Evolutionary conservation across 2,888 invertebrate genomes (phyloP), one percentile per base, ranked within the genome.

Genomic region (Tuberolachnus salignus): DNA sequence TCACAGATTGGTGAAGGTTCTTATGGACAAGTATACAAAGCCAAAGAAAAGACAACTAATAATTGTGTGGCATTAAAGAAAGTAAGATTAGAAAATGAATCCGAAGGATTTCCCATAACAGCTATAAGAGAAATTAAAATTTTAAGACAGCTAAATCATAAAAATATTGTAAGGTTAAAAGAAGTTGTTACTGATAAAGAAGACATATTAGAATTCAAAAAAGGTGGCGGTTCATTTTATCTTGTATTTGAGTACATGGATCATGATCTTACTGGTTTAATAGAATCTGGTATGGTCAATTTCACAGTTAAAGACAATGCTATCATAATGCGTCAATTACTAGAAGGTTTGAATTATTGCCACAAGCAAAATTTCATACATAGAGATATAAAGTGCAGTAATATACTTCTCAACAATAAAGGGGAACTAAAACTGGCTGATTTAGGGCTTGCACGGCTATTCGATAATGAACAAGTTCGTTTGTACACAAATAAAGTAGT

Each of bases 211-310:
- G 98, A 98, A 87, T 98, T 96, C 86, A 90, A 94, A 84, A 94
- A 94, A 89, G 95, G 95, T 85, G 94, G 94, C 87, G 98, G 98
- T 72, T 97, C 98, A 1, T 99, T 99, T 87, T 99, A 99, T 88
- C 88, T 99, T 81, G 99, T 99, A 11, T 99, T 99, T 86, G 99
- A 99, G 86, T 99, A 99, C 87, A 98, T 99, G 96, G 99, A 99
- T 87, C 99, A 99, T 86, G 99, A 99, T 87, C 87, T 99, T 83
- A 98, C 99, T 96, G 99, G 99, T 0, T 88, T 99, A 13, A 87
- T 99, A 73, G 99, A 99, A 86, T 97, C 97, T 19, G 96, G 97
- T 81, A 92, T 98, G 92, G 97, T 98, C 59, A 93, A 95, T 85
- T 97, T 99, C 86, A 94, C 92, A 82, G 96, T 97, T 86, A 90